Evolutionary conservation across 2,888 invertebrate genomes (phyloP).

Genomic region (Glaucopsyche alexis): DNA sequence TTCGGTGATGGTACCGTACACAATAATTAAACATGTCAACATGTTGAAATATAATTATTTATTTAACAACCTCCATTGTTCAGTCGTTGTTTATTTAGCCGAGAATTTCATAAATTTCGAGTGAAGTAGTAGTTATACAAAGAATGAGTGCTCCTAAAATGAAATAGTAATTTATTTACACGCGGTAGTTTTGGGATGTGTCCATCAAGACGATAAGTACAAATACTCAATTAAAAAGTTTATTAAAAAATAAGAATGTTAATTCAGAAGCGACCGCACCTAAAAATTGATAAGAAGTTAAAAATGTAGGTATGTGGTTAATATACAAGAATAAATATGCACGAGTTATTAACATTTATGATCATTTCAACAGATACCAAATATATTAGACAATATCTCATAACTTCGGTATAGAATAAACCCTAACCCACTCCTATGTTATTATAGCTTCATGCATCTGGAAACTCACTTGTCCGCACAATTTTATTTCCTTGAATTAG

Average conservation of each 20-base stretch:
- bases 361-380: no score
- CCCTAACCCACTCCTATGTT: background rate
- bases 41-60: constrained; percentile 7
- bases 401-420: no score
- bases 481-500: constrained; percentile 26
- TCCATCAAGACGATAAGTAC: background rate
- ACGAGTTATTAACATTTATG: background rate
- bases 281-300: background rate
- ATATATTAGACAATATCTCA: no score
- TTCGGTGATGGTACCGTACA: background rate
- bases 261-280: no score
- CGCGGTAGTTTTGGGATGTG: background rate
- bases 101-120: background rate
- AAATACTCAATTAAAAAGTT: background rate
- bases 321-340: background rate
- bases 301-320: background rate
- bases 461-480: constrained; percentile 6
- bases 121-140: background rate
- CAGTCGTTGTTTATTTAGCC: background rate
- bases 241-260: background rate
- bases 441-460: background rate
- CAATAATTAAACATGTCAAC: constrained; percentile 19
- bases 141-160: background rate
- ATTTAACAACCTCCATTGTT: constrained; percentile 16
- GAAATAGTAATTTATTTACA: background rate